A percentile compares a stretch with the other conserved stretches of the same genome.
Conservation (phyloP, 2,113 vertebrate genomes). For the Bujurquina vittata region DNA sequence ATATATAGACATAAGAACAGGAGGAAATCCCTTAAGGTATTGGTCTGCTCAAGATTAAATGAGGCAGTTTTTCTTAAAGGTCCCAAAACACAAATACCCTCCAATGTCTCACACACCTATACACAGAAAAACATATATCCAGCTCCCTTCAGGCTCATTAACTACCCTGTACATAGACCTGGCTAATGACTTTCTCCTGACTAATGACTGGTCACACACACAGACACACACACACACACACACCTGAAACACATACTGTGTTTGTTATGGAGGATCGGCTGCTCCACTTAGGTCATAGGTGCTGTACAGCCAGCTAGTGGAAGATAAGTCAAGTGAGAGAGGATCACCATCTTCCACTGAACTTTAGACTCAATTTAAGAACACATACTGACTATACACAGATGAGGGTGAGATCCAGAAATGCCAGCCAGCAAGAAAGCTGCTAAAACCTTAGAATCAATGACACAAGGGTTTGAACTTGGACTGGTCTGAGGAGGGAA, state of each 20-base stretch:
- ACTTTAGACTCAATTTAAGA: conserved; percentile 33
- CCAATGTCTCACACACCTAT: not conserved
- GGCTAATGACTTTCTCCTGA: conserved; percentile 27
- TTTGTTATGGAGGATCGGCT: not conserved
- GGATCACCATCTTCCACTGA: not conserved
- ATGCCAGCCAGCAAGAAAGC: not conserved
- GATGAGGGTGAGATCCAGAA: not conserved
- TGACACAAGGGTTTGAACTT: not conserved
- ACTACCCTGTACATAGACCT: conserved; percentile 16
- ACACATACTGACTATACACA: conserved; percentile 11
- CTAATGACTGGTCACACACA: conserved; percentile 12
- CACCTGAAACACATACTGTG: not conserved
- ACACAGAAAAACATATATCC: conserved; percentile 23
- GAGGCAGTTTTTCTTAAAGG: conserved; percentile 40
- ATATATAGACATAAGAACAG: not conserved
- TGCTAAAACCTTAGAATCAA: conserved; percentile 10
- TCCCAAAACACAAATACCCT: conserved; percentile 24
- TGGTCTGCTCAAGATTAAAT: conserved; percentile 9
- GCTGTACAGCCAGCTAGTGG: not conserved
- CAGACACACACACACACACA: not conserved
- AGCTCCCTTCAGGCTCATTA: conserved; percentile 56
- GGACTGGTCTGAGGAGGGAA: not conserved
- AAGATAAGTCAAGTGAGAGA: not conserved
- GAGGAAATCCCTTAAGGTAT: conserved; percentile 17
- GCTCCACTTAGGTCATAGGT: conserved; percentile 1